Evolutionary conservation across 2,888 invertebrate genomes (phyloP), one percentile per base, ranked within the genome.

Genomic region (Acleris cristana): DNA sequence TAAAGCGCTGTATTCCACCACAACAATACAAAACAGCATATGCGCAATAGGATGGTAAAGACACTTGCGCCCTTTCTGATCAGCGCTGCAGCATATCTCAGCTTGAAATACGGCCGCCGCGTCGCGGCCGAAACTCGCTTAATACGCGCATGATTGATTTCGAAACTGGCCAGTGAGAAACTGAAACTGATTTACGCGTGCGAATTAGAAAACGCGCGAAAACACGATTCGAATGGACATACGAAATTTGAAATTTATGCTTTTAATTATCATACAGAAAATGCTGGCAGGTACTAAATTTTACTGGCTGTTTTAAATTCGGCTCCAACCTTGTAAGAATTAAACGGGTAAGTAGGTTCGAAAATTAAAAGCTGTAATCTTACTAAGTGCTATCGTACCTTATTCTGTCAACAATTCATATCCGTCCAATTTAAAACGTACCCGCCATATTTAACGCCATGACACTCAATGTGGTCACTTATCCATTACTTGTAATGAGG

Each of bases 61-160:
- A 58, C 58, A 18, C 26, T n/a, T 58, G 26, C 23, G 48, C 7
- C 58, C n/a, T 48, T 58, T 58, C 18, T 23, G 26, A 26, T 18
- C 10, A 14, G 23, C 0, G 18, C n/a, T n/a, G 18, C 26, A 26
- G 45, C 86, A 90, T 90, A 92, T 90, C 88, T 91, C 90, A 90
- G 83, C 80, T 85, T 92, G 91, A 92, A 86, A 88, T 91, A 92
- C 90, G 87, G 90, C 86, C 76, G 85, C 78, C 85, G 80, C 83
- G 89, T 87, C 90, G 84, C 76, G 70, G 74, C 72, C 78, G 77
- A 85, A 86, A 84, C 87, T 81, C 82, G 78, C 82, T 84, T 88
- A 89, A 89, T 89, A 85, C 87, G 85, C 76, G 81, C 79, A 84
- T 90, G 92, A 92, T 92, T 86, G 90, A 91, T 91, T 86, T 84